Conservation (phyloP, 2,888 invertebrate genomes). For the Eupithecia dodoneata region DNA sequence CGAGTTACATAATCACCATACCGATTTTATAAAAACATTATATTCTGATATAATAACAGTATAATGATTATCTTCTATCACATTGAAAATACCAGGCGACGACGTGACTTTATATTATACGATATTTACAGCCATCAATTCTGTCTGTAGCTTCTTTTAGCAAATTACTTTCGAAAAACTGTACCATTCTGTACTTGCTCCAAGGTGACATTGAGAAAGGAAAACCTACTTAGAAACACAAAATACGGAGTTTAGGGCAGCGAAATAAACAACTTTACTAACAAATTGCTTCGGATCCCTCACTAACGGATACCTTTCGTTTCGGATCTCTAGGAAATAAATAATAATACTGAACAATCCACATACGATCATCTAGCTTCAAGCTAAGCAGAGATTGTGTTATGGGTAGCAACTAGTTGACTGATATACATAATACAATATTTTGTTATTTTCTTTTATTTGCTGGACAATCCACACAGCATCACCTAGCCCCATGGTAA, state of each 20-base stretch:
- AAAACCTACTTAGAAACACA: background rate
- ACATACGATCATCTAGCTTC: too few species aligned
- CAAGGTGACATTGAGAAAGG: background rate
- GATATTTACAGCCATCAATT: background rate
- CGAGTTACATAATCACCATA: too few species aligned
- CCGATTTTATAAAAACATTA: background rate
- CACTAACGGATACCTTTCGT: background rate
- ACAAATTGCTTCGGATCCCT: background rate
- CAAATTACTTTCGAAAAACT: slow-evolving; percentile 10
- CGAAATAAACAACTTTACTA: background rate
- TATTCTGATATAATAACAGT: background rate
- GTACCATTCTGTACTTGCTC: slow-evolving; percentile 30
- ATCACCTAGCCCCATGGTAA: too few species aligned
- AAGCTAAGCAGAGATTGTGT: too few species aligned
- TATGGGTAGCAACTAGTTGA: too few species aligned
- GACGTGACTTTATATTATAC: background rate
- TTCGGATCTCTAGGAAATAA: background rate
- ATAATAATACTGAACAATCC: background rate
- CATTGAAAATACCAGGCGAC: background rate
- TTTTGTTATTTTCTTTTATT: too few species aligned
- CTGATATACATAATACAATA: too few species aligned
- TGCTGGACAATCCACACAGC: too few species aligned
- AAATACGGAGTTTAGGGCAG: background rate
- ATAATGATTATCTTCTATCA: background rate
- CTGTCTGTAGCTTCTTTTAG: background rate